Conservation (phyloP, 1,140 invertebrate genomes). For the Archegozetes longisetosus region DNA sequence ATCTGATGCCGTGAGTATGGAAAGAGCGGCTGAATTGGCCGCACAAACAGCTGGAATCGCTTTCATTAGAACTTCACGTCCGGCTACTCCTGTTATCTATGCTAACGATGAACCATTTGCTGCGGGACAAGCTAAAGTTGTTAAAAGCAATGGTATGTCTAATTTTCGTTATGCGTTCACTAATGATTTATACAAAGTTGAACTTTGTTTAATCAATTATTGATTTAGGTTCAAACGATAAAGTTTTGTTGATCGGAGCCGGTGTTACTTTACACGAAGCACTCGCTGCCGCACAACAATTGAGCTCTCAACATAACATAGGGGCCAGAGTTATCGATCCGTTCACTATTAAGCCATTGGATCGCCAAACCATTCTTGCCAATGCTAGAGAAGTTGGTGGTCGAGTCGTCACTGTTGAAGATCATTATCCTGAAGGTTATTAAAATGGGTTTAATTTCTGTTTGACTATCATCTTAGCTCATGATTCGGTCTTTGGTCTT, state of each 20-base stretch:
- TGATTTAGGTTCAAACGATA: constrained; percentile 43
- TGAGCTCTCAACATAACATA: constrained; percentile 42
- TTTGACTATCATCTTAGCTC: neutral
- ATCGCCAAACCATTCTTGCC: constrained; percentile 52
- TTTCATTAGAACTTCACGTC: constrained; percentile 87
- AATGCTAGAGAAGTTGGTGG: constrained; percentile 65
- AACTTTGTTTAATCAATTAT: too few species aligned
- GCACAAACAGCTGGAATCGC: constrained; percentile 90
- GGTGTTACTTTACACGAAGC: constrained; percentile 87
- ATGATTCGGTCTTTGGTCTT: too few species aligned
- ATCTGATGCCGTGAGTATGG: constrained; percentile 80
- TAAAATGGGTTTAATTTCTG: neutral
- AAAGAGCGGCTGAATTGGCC: constrained; percentile 83
- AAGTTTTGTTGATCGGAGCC: constrained; percentile 68
- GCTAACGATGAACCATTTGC: constrained; percentile 65
- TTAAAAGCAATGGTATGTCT: constrained; percentile 4
- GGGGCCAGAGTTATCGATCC: constrained; percentile 69
- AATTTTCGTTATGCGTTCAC: neutral
- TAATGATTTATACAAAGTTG: neutral
- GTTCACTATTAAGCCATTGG: constrained; percentile 91
- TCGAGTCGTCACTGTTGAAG: constrained; percentile 79
- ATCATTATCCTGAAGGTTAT: constrained; percentile 81
- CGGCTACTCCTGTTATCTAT: constrained; percentile 74
- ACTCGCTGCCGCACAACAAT: constrained; percentile 58
- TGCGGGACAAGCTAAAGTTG: constrained; percentile 41